These are phyloP conservation scores for Myiagra hebetior DNA, from an alignment of 2,113 vertebrate species.

Conservation along the genomic window DNA sequence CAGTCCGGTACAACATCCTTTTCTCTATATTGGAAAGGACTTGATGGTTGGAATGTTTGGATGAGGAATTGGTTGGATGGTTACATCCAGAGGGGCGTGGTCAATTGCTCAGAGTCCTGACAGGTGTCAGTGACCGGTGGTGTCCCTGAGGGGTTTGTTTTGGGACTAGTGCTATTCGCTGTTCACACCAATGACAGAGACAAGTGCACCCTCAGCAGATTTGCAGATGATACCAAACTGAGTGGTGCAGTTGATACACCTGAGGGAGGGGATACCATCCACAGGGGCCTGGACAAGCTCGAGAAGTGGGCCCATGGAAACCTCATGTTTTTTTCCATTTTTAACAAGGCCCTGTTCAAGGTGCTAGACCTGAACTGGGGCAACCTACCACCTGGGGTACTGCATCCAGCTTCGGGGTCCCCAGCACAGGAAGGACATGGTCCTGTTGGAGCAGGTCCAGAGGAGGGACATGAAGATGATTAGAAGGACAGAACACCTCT, in stretches of 20 bases:
- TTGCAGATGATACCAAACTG: neutral
- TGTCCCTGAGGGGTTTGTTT: neutral
- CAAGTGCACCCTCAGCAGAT: neutral
- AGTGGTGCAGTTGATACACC: neutral
- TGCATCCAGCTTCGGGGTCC: neutral
- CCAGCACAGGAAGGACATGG: neutral
- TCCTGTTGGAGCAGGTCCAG: neutral
- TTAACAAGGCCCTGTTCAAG: neutral
- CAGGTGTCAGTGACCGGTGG: no score
- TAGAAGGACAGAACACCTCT: neutral
- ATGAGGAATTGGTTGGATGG: neutral
- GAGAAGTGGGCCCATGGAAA: neutral
- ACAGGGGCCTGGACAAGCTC: neutral
- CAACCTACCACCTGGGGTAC: neutral
- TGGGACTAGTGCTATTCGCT: neutral
- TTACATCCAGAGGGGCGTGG: no score
- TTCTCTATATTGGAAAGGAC: neutral
- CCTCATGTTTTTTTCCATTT: neutral
- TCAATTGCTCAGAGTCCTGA: neutral
- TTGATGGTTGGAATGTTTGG: neutral
- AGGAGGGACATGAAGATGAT: neutral
- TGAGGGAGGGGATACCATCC: neutral
- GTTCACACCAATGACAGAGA: neutral
- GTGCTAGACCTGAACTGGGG: neutral
- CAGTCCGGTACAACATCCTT: fast-evolving